Conservation (phyloP, 1,140 invertebrate genomes). For the Lepidurus arcticus region DNA sequence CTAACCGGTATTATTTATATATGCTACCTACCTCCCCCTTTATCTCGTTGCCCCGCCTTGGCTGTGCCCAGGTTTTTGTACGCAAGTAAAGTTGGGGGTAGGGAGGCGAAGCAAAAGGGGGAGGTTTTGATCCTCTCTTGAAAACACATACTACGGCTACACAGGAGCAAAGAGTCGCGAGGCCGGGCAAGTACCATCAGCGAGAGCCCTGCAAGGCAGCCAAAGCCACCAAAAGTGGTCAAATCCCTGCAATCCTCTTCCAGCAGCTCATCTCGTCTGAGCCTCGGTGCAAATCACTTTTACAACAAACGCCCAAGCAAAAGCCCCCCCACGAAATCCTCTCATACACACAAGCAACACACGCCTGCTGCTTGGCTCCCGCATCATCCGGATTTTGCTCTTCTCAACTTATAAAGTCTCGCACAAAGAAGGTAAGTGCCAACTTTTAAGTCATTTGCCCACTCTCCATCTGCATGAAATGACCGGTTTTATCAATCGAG, state of each 20-base stretch:
- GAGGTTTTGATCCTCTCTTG: slow-evolving; percentile 21
- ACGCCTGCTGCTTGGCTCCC: slow-evolving; percentile 16
- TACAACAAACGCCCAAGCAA: slow-evolving; percentile 21
- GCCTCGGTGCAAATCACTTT: slow-evolving; percentile 21
- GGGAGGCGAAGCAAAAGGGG: background rate
- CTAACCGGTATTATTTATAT: background rate
- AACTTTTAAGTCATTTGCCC: slow-evolving; percentile 22
- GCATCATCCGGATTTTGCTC: slow-evolving; percentile 21
- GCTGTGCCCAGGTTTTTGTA: background rate
- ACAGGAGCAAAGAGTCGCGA: slow-evolving; percentile 18
- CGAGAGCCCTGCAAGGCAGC: background rate
- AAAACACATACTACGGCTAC: slow-evolving; percentile 19
- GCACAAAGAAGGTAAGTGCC: slow-evolving; percentile 11
- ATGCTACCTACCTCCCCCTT: background rate
- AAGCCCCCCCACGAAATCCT: slow-evolving; percentile 20
- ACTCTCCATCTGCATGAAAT: slow-evolving; percentile 19
- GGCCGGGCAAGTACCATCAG: slow-evolving; percentile 16
- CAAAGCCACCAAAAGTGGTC: slow-evolving; percentile 21
- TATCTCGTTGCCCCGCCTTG: background rate
- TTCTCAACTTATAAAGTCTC: slow-evolving; percentile 11
- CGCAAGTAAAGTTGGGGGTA: background rate
- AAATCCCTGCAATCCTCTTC: slow-evolving; percentile 21
- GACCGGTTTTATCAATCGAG: background rate
- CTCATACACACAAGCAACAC: slow-evolving; percentile 21
- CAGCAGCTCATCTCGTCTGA: slow-evolving; percentile 20